Conservation (phyloP, 2,888 invertebrate species). For the Nasonovia ribisnigri region DNA sequence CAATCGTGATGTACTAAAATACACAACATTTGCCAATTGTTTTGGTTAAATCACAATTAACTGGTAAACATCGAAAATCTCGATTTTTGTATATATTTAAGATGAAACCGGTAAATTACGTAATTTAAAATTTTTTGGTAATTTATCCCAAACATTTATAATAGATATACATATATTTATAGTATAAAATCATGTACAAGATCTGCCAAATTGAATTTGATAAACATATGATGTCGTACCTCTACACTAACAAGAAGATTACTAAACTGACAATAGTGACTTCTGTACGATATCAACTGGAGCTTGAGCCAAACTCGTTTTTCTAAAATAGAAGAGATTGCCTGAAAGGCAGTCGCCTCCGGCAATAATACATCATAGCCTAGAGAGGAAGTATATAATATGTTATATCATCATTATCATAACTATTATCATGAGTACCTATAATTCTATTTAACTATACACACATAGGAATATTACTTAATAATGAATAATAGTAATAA, state of each 20-base stretch:
- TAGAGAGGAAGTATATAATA: not conserved
- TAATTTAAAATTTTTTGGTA: no score
- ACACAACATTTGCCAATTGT: no score
- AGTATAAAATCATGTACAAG: not conserved
- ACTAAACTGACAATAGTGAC: not conserved
- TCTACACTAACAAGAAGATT: not conserved
- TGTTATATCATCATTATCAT: slow-evolving; percentile 41
- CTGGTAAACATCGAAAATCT: no score
- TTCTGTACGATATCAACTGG: not conserved
- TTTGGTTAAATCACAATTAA: no score
- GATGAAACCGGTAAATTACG: no score
- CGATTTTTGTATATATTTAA: no score
- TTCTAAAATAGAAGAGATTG: slow-evolving; percentile 24
- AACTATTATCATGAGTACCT: not conserved
- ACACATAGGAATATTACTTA: slow-evolving; percentile 33
- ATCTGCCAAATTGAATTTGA: not conserved
- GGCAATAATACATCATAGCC: not conserved
- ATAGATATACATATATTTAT: no score
- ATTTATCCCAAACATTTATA: no score
- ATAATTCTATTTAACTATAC: not conserved
- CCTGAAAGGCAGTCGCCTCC: slow-evolving; percentile 28
- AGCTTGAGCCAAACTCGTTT: slow-evolving; percentile 26
- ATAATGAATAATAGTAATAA: slow-evolving; percentile 29
- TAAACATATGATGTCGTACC: not conserved
- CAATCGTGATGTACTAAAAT: no score